Percentiles rank a stretch among this genome's conserved stretches.
Evolutionary conservation across 2,888 invertebrate genomes (phyloP).

Genomic region (Netelia virgata): DNA sequence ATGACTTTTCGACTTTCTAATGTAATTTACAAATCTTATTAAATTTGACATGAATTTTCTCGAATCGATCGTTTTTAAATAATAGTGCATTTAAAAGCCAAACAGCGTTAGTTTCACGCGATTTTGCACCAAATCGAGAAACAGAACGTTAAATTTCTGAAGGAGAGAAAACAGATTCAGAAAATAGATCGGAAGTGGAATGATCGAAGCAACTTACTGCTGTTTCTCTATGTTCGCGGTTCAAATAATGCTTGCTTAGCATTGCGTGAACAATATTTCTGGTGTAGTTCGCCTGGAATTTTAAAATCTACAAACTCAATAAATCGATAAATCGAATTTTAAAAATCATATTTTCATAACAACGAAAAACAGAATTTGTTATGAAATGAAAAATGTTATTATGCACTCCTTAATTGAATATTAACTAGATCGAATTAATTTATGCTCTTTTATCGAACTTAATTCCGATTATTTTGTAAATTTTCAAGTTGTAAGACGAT

Average conservation of each 20-base stretch:
- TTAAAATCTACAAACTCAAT: neutral
- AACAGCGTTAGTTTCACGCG: slow-evolving; percentile 30
- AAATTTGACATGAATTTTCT: neutral
- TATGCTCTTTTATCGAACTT: neutral
- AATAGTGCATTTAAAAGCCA: slow-evolving; percentile 37
- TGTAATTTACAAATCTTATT: neutral
- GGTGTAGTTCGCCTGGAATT: slow-evolving; percentile 29
- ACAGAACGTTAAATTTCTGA: slow-evolving; percentile 27
- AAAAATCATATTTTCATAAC: neutral
- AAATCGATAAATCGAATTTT: neutral
- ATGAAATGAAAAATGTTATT: neutral
- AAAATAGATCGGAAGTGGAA: neutral
- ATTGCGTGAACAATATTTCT: slow-evolving; percentile 31
- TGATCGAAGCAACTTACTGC: neutral
- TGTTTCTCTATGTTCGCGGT: neutral
- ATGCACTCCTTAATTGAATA: neutral
- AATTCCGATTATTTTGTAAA: neutral
- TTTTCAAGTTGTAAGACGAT: neutral
- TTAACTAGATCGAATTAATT: neutral
- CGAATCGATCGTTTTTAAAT: too few species aligned
- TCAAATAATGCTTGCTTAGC: neutral
- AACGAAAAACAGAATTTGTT: neutral
- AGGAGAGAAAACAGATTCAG: neutral
- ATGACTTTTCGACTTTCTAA: too few species aligned
- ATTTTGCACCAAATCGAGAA: slow-evolving; percentile 53